Evolutionary conservation across 2,113 vertebrate species (phyloP).

Genomic region (Lepus europaeus): DNA sequence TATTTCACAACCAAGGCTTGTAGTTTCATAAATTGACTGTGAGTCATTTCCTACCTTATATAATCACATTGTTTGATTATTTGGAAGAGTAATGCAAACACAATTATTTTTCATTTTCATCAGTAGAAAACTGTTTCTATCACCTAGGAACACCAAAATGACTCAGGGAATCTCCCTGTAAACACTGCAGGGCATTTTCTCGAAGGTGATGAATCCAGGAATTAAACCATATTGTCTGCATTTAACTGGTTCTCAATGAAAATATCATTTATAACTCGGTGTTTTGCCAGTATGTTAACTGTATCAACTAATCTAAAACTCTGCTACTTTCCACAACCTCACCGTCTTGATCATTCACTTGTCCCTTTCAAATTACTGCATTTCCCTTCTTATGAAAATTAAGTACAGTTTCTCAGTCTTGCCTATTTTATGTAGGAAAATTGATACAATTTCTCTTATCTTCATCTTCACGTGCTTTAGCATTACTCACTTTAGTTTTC

Average conservation of each 20-base stretch:
- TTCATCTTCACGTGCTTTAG: not conserved
- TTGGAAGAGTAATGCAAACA: conserved; percentile 65
- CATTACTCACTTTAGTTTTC: not conserved
- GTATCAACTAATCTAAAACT: not conserved
- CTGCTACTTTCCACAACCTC: not conserved
- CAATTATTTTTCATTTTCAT: conserved; percentile 58
- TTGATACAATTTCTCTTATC: not conserved
- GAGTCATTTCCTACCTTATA: conserved; percentile 63
- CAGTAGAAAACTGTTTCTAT: conserved; percentile 47
- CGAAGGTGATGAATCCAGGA: conserved; percentile 1
- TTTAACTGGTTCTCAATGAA: not conserved
- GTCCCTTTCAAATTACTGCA: not conserved
- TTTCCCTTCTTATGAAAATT: conserved; percentile 13
- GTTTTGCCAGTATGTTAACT: not conserved
- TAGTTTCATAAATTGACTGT: conserved; percentile 28
- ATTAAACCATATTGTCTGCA: not conserved
- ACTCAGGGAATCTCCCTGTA: conserved; percentile 66
- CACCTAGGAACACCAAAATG: conserved; percentile 58
- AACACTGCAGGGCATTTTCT: conserved; percentile 57
- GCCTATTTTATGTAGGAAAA: not conserved
- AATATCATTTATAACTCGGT: not conserved
- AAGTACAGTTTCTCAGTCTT: not conserved
- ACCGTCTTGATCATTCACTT: not conserved
- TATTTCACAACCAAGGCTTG: conserved; percentile 27
- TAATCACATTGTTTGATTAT: conserved; percentile 68